phyloP scores from a whole-genome alignment of 2,113 vertebrate species.

The Formicarius rufipectus region DNA sequence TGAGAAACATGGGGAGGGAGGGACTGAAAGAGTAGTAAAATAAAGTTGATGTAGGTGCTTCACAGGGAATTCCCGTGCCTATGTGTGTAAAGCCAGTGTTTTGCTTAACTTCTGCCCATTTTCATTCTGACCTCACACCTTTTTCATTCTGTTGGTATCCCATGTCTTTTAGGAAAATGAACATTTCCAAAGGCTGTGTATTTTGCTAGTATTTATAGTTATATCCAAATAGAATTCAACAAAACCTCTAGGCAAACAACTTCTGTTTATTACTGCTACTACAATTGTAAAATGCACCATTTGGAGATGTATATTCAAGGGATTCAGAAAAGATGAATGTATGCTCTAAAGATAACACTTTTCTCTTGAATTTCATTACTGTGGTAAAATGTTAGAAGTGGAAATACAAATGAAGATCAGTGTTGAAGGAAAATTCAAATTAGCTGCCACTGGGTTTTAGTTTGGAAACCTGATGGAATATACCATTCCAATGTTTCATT shows the following conservation, averaged over 20 bases:
- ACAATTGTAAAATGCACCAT: not conserved
- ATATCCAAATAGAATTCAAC: not conserved
- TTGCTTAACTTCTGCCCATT: not conserved
- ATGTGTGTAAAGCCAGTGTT: not conserved
- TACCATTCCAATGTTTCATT: not conserved
- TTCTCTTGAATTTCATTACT: not conserved
- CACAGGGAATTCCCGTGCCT: not conserved
- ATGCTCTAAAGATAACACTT: not conserved
- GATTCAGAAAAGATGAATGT: not conserved
- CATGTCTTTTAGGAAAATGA: not conserved
- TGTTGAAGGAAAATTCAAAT: not conserved
- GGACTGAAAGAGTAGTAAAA: not conserved
- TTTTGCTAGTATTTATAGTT: not conserved
- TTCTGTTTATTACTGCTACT: not conserved
- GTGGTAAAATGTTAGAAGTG: not conserved
- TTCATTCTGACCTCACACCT: conserved; percentile 14
- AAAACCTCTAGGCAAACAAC: not conserved
- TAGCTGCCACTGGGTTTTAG: not conserved
- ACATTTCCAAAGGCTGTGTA: not conserved
- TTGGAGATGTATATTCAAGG: not conserved
- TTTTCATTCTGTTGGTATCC: not conserved
- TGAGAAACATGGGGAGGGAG: not conserved
- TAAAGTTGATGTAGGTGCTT: not conserved
- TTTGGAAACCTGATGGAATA: not conserved
- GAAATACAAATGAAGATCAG: not conserved